These are phyloP conservation scores for Chloroceryle aenea DNA, from an alignment of 2,113 vertebrate species.

Conservation along the genomic window DNA sequence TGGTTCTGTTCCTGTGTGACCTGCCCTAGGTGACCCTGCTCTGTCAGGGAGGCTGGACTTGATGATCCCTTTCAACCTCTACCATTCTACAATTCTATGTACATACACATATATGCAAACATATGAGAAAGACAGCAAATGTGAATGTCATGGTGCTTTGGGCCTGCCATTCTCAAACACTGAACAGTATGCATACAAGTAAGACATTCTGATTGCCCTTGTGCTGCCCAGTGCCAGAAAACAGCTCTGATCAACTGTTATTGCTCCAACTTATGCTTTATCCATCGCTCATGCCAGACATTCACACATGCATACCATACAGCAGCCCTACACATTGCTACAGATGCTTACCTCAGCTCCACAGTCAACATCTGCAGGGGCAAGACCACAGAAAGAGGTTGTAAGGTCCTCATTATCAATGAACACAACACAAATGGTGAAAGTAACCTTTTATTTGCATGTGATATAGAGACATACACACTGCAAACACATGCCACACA, in stretches of 20 bases:
- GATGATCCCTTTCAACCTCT: too few relatives aligned
- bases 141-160: background rate
- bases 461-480: constrained; percentile 68
- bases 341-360: constrained; percentile 70
- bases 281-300: constrained; percentile 20
- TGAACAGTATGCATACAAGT: background rate
- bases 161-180: background rate
- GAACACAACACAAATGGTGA: constrained; percentile 78
- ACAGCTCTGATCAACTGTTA: background rate
- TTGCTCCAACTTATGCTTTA: background rate
- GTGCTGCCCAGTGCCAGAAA: background rate
- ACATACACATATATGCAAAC: background rate
- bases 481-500: constrained; percentile 76
- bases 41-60: too few relatives aligned
- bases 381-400: constrained; percentile 65
- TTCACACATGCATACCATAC: constrained; percentile 58
- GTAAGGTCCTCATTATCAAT: constrained; percentile 75
- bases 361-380: constrained; percentile 66
- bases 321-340: background rate
- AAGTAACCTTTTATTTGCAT: constrained; percentile 78
- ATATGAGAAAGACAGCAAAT: background rate
- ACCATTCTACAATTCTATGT: too few relatives aligned
- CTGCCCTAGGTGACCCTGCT: too few relatives aligned
- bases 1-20: too few relatives aligned
- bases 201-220: background rate